Conservation (phyloP, 2,113 vertebrate genomes). For the Sylvicapra grimmia region DNA sequence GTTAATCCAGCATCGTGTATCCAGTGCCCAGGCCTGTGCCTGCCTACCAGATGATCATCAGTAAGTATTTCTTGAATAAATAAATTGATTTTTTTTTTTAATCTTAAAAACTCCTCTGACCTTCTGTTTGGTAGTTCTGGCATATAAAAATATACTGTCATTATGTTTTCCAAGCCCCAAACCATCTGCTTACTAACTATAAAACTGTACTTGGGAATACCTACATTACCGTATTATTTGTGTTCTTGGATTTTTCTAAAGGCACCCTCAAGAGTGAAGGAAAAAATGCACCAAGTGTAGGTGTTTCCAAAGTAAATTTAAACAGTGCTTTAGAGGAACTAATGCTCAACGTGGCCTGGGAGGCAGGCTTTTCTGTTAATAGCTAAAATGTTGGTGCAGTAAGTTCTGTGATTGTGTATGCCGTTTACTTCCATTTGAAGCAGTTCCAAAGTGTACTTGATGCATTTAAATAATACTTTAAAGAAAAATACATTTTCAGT, state of each 20-base stretch:
- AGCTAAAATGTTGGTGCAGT: slow-evolving; percentile 39
- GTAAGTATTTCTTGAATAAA: background rate
- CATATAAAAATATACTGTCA: background rate
- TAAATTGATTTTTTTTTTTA: background rate
- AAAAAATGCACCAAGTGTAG: background rate
- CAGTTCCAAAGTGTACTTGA: background rate
- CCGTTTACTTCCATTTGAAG: background rate
- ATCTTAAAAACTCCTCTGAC: background rate
- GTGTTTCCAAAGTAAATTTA: background rate
- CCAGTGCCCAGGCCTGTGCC: background rate
- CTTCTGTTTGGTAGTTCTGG: background rate
- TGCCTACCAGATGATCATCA: background rate
- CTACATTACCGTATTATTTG: background rate
- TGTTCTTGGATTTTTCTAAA: slow-evolving; percentile 23
- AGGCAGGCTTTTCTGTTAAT: background rate
- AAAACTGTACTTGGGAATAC: background rate
- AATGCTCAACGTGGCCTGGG: background rate
- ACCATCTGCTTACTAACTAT: background rate
- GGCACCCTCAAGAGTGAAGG: background rate
- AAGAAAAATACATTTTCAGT: background rate
- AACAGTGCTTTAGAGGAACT: background rate
- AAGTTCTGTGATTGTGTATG: slow-evolving; percentile 27
- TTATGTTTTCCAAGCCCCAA: background rate
- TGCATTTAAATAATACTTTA: slow-evolving; percentile 34
- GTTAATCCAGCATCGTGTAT: background rate